Percentiles rank a stretch among this genome's conserved stretches.
Conservation (phyloP, 2,797 vertebrate genomes). For the Acipenser transmontanus region DNA sequence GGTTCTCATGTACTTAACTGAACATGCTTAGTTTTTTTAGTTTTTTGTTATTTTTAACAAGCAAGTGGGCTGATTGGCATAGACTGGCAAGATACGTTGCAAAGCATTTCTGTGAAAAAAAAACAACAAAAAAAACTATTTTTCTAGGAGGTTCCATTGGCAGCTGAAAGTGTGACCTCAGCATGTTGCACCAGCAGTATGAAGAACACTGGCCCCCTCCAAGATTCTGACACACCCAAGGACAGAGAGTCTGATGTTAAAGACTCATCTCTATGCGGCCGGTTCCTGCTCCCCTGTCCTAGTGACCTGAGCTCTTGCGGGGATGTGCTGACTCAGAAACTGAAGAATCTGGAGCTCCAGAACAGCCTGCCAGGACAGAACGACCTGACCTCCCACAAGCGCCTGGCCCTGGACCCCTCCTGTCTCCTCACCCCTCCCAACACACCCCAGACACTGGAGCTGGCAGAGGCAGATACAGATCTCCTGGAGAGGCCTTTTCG, state of each 20-base stretch:
- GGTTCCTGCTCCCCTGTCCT: conserved; percentile 21
- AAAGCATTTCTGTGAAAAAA: too few species aligned
- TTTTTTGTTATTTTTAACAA: too few species aligned
- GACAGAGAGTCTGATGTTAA: too few species aligned
- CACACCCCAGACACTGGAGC: conserved; percentile 44
- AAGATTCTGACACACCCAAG: too few species aligned
- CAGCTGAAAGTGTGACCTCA: background rate
- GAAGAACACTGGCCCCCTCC: conserved; percentile 12
- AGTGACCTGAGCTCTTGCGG: conserved; percentile 35
- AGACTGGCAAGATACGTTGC: too few species aligned
- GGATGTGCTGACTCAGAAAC: conserved; percentile 44
- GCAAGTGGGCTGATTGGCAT: too few species aligned
- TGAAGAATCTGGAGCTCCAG: conserved; percentile 49
- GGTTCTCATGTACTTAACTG: too few species aligned
- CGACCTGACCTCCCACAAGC: conserved; percentile 43
- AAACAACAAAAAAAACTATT: too few species aligned
- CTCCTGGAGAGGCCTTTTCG: conserved; percentile 7
- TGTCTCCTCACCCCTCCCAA: conserved; percentile 59
- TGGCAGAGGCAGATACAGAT: conserved; percentile 16
- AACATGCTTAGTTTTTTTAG: too few species aligned
- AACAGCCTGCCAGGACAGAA: conserved; percentile 27
- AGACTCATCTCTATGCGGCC: background rate
- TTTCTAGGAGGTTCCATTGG: too few species aligned
- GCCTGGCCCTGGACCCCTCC: conserved; percentile 37
- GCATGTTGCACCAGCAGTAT: background rate